phyloP scores from a whole-genome alignment of 2,113 vertebrate species.

The Ceuthmochares aereus region DNA sequence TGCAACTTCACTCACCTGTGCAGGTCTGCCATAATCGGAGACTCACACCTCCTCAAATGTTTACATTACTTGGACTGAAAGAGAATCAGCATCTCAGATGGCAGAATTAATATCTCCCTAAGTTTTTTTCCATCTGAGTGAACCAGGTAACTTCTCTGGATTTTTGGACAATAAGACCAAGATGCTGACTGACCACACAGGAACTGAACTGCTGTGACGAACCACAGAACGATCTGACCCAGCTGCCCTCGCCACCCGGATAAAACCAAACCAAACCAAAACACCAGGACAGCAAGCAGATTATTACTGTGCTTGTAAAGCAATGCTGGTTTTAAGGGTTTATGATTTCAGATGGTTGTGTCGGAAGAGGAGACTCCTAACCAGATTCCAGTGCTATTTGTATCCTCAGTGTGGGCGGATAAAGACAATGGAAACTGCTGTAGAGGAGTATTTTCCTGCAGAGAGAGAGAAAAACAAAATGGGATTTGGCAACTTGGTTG shows the following conservation, averaged over 20 bases:
- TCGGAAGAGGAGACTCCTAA: rapidly evolving
- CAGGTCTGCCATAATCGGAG: neutral
- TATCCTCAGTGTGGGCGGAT: neutral
- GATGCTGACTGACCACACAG: neutral
- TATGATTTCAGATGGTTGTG: neutral
- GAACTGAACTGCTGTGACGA: rapidly evolving
- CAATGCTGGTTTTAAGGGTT: neutral
- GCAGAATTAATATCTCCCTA: neutral
- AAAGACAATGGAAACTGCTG: neutral
- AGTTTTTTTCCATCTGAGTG: rapidly evolving
- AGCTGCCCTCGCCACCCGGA: rapidly evolving
- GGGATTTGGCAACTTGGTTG: neutral
- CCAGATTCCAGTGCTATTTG: neutral
- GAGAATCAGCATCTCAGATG: neutral
- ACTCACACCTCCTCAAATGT: neutral
- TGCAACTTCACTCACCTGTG: rapidly evolving
- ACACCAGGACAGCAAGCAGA: rapidly evolving
- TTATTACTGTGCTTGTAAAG: neutral
- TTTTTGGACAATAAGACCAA: neutral
- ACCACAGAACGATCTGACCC: neutral
- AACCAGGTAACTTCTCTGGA: neutral
- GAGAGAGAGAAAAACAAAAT: neutral
- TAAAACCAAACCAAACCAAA: neutral
- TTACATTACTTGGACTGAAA: neutral
- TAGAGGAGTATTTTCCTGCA: neutral